A percentile compares a stretch with the other conserved stretches of the same genome.
phyloP scores from a whole-genome alignment of 2,797 vertebrate genomes.

The Natrix natrix region DNA sequence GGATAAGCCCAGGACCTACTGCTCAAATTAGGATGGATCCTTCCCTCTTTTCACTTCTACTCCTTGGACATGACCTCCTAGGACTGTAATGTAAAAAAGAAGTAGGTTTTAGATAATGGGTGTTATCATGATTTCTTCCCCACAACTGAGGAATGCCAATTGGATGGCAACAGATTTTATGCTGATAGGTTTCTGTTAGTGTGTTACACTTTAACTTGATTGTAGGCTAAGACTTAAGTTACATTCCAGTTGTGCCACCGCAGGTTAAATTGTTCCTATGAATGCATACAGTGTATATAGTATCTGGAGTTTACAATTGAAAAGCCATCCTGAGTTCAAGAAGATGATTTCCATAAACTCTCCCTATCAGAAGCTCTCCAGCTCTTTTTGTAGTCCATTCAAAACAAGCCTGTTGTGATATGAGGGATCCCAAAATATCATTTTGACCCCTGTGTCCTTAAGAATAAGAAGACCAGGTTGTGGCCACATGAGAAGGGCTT shows the following conservation, averaged over 20 bases:
- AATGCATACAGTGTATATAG: not conserved
- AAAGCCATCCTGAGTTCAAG: not conserved
- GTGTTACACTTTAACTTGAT: not conserved
- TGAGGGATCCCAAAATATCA: not conserved
- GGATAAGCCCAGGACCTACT: not conserved
- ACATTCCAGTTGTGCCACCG: not conserved
- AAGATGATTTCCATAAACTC: not conserved
- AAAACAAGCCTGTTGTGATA: not conserved
- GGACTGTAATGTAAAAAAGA: not conserved
- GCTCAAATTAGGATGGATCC: not conserved
- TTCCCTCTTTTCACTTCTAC: not conserved
- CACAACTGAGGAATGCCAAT: not conserved
- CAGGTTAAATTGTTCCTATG: not conserved
- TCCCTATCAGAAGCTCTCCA: not conserved
- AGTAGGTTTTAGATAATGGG: not conserved
- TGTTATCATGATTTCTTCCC: not conserved
- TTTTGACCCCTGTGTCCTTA: not conserved
- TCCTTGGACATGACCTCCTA: not conserved
- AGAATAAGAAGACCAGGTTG: not conserved
- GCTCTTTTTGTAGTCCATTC: not conserved
- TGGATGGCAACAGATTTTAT: not conserved
- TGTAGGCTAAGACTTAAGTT: not conserved
- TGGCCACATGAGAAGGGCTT: not conserved
- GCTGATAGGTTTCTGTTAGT: not conserved
- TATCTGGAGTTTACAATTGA: not conserved